These are phyloP conservation scores for Sphyrna mokarran DNA, from an alignment of 2,113 vertebrate genomes.

Conservation along the genomic window DNA sequence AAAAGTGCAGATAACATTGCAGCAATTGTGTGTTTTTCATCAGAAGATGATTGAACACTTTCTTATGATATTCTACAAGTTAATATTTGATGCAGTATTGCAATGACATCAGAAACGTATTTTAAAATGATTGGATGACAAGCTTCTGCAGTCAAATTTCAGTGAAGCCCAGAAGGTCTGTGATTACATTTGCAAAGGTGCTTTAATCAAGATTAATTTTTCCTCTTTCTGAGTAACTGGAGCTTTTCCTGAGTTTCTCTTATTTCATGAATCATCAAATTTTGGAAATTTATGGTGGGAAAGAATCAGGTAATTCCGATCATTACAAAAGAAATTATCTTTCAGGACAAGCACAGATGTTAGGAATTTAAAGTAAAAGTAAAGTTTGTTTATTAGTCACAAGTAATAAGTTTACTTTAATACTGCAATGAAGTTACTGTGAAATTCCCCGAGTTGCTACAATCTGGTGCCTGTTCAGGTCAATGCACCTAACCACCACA, in stretches of 20 bases:
- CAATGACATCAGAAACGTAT: neutral
- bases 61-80: neutral
- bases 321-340: neutral
- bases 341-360: too few relatives aligned
- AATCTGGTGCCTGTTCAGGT: too few relatives aligned
- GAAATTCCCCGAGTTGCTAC: too few relatives aligned
- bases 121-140: neutral
- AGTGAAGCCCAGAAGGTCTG: conserved; percentile 52
- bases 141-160: conserved; percentile 40
- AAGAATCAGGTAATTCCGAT: neutral
- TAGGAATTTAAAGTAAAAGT: too few relatives aligned
- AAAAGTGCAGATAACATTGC: conserved; percentile 7
- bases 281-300: conserved; percentile 56
- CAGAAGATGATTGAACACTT: neutral
- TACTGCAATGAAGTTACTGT: too few relatives aligned
- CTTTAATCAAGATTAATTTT: conserved; percentile 75
- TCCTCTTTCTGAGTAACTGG: conserved; percentile 67
- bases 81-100: neutral
- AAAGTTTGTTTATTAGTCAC: too few relatives aligned
- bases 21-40: conserved; percentile 20
- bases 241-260: conserved; percentile 63
- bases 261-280: conserved; percentile 66
- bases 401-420: too few relatives aligned
- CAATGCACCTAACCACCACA: too few relatives aligned
- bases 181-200: conserved; percentile 56